Evolutionary conservation across 2,888 invertebrate species (phyloP).

Genomic region (Hemistola chrysoprasaria): DNA sequence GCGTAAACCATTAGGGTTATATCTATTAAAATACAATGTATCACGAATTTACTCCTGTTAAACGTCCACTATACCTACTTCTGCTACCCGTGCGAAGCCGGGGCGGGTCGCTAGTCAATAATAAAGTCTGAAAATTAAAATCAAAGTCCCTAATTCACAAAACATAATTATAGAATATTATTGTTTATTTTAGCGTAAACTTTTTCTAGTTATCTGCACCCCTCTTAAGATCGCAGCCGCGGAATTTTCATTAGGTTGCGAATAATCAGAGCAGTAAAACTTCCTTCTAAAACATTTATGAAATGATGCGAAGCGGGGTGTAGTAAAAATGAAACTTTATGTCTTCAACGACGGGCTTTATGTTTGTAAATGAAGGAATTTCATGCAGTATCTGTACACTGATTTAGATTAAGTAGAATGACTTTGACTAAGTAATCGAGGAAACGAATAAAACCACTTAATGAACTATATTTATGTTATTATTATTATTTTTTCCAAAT

Average conservation of each 20-base stretch:
- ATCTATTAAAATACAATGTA: no score
- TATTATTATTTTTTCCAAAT: no score
- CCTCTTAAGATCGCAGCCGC: constrained; percentile 12
- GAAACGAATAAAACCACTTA: no score
- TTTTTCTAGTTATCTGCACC: constrained; percentile 6
- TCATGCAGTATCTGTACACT: constrained; percentile 32
- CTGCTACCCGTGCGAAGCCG: no score
- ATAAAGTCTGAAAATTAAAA: no score
- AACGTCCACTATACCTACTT: no score
- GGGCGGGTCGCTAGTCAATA: no score
- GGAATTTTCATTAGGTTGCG: constrained; percentile 39
- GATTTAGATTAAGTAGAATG: constrained; percentile 19
- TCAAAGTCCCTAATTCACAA: no score
- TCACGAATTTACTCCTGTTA: no score
- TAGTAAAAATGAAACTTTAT: constrained; percentile 51
- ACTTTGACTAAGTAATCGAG: constrained; percentile 4
- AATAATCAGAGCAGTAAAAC: constrained; percentile 33
- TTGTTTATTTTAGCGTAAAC: not conserved
- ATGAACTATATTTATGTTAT: no score
- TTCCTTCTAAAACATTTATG: constrained; percentile 43
- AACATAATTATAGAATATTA: no score
- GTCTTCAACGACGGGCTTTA: constrained; percentile 39
- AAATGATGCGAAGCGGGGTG: constrained; percentile 40
- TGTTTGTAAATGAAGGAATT: constrained; percentile 39
- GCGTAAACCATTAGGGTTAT: no score